Evolutionary conservation across 92 coral and sea anemone genomes (phyloP).

Genomic region (Epizoanthus scotinus): DNA sequence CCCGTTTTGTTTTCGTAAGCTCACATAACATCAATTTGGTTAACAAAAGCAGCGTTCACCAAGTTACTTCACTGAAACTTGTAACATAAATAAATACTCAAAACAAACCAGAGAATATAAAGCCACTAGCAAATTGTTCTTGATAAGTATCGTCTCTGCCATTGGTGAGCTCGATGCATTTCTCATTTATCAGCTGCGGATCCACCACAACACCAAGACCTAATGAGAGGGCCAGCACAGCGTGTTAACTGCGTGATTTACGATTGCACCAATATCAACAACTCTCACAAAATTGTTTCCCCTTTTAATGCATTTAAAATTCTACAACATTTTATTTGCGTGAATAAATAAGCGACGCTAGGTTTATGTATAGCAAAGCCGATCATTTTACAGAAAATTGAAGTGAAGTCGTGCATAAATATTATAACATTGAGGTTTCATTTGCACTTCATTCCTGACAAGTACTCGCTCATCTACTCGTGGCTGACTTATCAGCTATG

Average conservation of each 20-base stretch:
- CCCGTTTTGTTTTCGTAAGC: background rate
- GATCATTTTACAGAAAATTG: background rate
- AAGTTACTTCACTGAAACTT: background rate
- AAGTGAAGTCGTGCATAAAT: constrained; percentile 1
- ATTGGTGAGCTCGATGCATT: constrained; percentile 24
- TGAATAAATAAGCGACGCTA: background rate
- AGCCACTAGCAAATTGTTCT: constrained; percentile 4
- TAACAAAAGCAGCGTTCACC: background rate
- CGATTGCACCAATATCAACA: background rate
- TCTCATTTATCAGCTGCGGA: constrained; percentile 38
- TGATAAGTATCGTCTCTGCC: background rate
- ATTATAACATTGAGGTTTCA: constrained; percentile 25
- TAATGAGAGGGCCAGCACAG: background rate
- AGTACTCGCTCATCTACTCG: constrained; percentile 27
- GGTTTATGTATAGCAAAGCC: constrained; percentile 7
- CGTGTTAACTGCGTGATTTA: constrained; percentile 3
- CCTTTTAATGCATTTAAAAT: too few species aligned
- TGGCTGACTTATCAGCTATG: constrained; percentile 22
- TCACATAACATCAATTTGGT: background rate
- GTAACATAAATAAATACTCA: background rate
- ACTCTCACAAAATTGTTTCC: constrained; percentile 9
- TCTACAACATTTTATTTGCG: background rate
- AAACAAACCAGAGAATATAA: background rate
- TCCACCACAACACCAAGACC: constrained; percentile 14
- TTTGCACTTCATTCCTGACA: constrained; percentile 25